A percentile compares a stretch with the other conserved stretches of the same genome.
These are phyloP conservation scores for Hermodice carunculata DNA, from an alignment of 2,888 invertebrate genomes.

Conservation along the genomic window DNA sequence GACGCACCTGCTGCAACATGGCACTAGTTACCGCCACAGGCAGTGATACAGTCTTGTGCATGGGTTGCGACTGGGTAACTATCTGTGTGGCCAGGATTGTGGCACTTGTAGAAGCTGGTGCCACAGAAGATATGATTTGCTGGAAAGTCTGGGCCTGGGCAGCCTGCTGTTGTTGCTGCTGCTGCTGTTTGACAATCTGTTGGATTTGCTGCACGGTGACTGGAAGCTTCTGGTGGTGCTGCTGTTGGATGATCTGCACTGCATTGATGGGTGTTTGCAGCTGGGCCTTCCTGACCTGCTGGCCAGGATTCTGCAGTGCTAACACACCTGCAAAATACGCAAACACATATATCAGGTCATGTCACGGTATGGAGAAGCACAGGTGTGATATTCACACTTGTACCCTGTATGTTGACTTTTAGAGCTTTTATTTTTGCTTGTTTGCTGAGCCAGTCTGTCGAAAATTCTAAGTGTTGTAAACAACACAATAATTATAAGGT, in stretches of 20 bases:
- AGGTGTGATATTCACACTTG: no score
- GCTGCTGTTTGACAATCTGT: constrained; percentile 79
- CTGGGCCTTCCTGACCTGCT: constrained; percentile 42
- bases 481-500: no score
- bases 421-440: no score
- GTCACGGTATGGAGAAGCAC: no score
- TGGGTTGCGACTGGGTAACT: constrained; percentile 58
- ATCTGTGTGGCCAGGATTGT: constrained; percentile 31
- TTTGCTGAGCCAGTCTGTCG: no score
- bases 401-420: no score
- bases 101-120: constrained; percentile 12
- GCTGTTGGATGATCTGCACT: constrained; percentile 77
- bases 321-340: not conserved
- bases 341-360: no score
- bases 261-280: constrained; percentile 49
- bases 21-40: constrained; percentile 43
- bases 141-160: constrained; percentile 47
- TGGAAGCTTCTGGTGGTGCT: constrained; percentile 64
- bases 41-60: constrained; percentile 48
- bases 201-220: constrained; percentile 79
- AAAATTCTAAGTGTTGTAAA: no score
- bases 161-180: constrained; percentile 66
- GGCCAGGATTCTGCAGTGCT: constrained; percentile 2
- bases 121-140: constrained; percentile 48
- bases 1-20: not conserved